phyloP scores from a whole-genome alignment of 2,888 invertebrate genomes.

The Ecdyonurus torrentis region DNA sequence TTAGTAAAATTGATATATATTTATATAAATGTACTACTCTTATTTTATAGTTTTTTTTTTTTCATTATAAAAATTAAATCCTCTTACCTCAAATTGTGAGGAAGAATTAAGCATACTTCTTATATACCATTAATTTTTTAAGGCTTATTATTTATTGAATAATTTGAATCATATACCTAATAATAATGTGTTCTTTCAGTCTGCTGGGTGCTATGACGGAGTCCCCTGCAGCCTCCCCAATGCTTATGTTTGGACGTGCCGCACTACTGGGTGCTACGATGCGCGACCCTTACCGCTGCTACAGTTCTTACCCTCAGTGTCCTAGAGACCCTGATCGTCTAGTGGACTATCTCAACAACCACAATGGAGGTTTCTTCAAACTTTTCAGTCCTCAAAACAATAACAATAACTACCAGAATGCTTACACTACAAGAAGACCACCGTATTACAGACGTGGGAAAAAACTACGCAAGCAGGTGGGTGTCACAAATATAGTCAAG shows the following conservation, averaged over 20 bases:
- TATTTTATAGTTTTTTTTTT: too few relatives aligned
- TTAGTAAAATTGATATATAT: too few relatives aligned
- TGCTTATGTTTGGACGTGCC: conserved; percentile 56
- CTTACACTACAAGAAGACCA: neutral
- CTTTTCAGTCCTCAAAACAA: conserved; percentile 37
- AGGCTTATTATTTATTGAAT: too few relatives aligned
- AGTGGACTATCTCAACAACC: conserved; percentile 63
- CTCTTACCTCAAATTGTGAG: neutral
- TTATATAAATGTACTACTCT: too few relatives aligned
- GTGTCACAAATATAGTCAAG: too few relatives aligned
- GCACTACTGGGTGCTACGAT: conserved; percentile 55
- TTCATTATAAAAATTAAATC: neutral
- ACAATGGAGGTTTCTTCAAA: conserved; percentile 71
- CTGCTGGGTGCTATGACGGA: conserved; percentile 40
- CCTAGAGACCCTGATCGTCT: conserved; percentile 55
- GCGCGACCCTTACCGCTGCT: conserved; percentile 39
- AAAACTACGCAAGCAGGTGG: neutral
- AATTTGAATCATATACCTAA: neutral
- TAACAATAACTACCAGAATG: neutral
- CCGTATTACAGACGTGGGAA: neutral
- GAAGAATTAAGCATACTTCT: neutral
- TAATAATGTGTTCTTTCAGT: conserved; percentile 25
- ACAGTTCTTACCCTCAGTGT: conserved; percentile 51
- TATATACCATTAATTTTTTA: too few relatives aligned
- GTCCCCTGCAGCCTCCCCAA: conserved; percentile 39